phyloP scores from a whole-genome alignment of 2,888 invertebrate genomes.

The Aquatica leii region DNA sequence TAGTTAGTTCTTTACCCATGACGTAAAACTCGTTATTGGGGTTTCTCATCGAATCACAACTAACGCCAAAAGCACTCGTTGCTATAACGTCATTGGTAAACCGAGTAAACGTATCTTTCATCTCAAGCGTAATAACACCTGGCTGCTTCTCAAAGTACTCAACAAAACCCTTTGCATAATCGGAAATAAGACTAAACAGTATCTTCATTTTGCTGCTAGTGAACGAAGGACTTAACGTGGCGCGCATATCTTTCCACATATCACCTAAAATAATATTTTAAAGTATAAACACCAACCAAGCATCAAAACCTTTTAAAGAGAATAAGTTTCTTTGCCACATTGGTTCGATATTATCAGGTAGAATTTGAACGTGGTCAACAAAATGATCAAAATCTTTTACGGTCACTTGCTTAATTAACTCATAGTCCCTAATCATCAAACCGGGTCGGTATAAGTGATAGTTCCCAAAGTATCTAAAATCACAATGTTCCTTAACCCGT shows the following conservation, averaged over 20 bases:
- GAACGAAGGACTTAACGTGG: background rate
- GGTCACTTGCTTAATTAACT: constrained; percentile 66
- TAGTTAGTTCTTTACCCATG: background rate
- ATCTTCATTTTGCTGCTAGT: constrained; percentile 5
- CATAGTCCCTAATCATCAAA: constrained; percentile 61
- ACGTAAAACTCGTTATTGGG: background rate
- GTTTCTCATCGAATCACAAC: background rate
- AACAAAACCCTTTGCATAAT: background rate
- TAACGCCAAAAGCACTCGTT: background rate
- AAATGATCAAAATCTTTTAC: constrained; percentile 60
- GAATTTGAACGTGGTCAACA: constrained; percentile 27
- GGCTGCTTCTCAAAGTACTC: background rate
- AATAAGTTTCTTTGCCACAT: constrained; percentile 61
- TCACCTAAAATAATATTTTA: too few species aligned
- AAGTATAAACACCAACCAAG: too few species aligned
- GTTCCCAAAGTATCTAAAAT: constrained; percentile 46
- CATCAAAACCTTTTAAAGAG: constrained; percentile 15
- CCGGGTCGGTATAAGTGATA: constrained; percentile 54
- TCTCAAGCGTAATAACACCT: background rate
- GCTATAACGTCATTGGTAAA: constrained; percentile 2
- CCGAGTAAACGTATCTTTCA: background rate
- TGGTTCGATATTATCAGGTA: constrained; percentile 58
- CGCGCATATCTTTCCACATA: background rate
- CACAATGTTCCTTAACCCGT: too few species aligned
- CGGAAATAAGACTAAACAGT: background rate